Evolutionary conservation across 2,113 vertebrate species (phyloP), one percentile per base, ranked within the genome.

Genomic region (Xyliphius kryptos): DNA sequence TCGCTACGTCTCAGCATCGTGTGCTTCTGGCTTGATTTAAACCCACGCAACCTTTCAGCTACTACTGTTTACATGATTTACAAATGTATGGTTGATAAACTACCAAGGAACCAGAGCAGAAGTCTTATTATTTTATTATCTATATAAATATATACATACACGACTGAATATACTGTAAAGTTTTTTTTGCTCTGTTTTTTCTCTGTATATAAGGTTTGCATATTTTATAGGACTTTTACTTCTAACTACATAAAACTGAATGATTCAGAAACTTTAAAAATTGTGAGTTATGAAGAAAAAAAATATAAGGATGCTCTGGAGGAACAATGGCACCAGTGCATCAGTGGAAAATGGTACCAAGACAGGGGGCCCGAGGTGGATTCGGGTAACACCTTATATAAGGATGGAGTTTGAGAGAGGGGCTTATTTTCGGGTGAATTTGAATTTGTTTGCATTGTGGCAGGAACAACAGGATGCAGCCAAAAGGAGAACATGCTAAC

Each of bases 191-290:
- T 79, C 78, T 93, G 91, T 89, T 90, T 93, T 95, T 91, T 19
- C 89, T 95, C 92, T 96, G 94, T 98, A 97, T 91, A 98, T 94
- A n/a, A 98, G 91, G 95, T 98, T 98, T 98, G 89, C 94, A 97
- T 97, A 97, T 97, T 98, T 98, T 98, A 95, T 98, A 98, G 94
- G 91, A 95, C 91, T 98, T 98, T 96, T 97, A 97, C 94, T 96
- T 96, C 93, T 93, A 95, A 91, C 92, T 93, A 95, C 90, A 92
- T n/a, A 86, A 79, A 79, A 86, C 83, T 86, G 82, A 82, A 83
- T 81, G 72, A 71, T 63, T 46, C 58, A 58, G 56, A 85, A 83
- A 74, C 81, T 87, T 85, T 80, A 81, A 85, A 83, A 82, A 81
- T 15, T 6, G 76, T 80, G 69, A 72, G 71, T 81, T 79, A 79